phyloP scores from a whole-genome alignment of 2,888 invertebrate genomes.

The Leptodirus hochenwartii region DNA sequence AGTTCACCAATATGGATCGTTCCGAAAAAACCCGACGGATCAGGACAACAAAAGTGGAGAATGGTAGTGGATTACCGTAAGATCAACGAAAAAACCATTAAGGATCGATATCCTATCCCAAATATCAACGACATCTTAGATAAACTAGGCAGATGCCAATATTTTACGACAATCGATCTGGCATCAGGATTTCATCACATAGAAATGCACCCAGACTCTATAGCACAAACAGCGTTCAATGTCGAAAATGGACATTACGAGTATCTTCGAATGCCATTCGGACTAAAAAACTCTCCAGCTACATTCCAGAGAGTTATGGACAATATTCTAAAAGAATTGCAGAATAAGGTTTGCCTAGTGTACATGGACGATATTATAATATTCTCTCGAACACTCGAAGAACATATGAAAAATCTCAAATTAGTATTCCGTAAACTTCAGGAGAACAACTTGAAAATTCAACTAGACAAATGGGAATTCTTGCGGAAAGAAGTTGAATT shows the following conservation, averaged over 20 bases:
- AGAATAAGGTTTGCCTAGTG: slow-evolving; percentile 11
- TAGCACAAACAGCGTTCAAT: slow-evolving; percentile 18
- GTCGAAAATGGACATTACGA: slow-evolving; percentile 16
- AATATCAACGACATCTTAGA: slow-evolving; percentile 19
- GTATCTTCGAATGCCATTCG: slow-evolving; percentile 16
- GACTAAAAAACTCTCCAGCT: slow-evolving; percentile 15
- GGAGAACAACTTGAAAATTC: slow-evolving; percentile 12
- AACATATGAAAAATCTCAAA: slow-evolving; percentile 11
- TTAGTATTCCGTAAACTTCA: slow-evolving; percentile 11
- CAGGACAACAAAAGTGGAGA: slow-evolving; percentile 13
- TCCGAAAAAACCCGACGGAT: slow-evolving; percentile 13
- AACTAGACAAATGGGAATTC: slow-evolving; percentile 12
- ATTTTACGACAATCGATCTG: slow-evolving; percentile 18
- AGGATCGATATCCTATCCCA: slow-evolving; percentile 18
- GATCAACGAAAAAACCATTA: slow-evolving; percentile 17
- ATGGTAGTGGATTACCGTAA: slow-evolving; percentile 15
- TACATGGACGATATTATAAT: slow-evolving; percentile 16
- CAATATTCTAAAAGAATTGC: slow-evolving; percentile 11
- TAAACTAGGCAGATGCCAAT: slow-evolving; percentile 16
- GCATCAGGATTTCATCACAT: slow-evolving; percentile 20
- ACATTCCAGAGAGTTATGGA: slow-evolving; percentile 16
- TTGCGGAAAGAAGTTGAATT: slow-evolving; percentile 9
- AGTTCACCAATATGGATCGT: slow-evolving; percentile 14
- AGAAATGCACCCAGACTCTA: slow-evolving; percentile 14
- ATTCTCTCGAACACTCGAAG: slow-evolving; percentile 11